Percentiles rank a stretch among this genome's conserved stretches.
These are phyloP conservation scores for Lycophotia porphyrea DNA, from an alignment of 2,888 invertebrate genomes.

Conservation along the genomic window DNA sequence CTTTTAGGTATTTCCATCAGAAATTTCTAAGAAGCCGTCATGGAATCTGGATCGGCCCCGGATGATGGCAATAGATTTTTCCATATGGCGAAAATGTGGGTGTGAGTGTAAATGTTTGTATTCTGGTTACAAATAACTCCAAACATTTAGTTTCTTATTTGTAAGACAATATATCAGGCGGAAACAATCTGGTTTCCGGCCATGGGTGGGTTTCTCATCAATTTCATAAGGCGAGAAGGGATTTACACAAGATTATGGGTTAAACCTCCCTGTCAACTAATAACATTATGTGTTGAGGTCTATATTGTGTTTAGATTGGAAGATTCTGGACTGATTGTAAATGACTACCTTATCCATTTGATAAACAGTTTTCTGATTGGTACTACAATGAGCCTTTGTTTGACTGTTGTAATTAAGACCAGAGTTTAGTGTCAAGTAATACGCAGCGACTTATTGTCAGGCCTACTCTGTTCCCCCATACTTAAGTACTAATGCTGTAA, in stretches of 20 bases:
- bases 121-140: neutral
- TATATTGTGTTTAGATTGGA: slow-evolving; percentile 20
- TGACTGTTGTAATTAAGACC: neutral
- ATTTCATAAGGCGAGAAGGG: slow-evolving; percentile 7
- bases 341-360: neutral
- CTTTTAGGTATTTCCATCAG: neutral
- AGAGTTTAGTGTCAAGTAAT: too few relatives aligned
- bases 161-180: too few relatives aligned
- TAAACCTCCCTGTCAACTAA: slow-evolving; percentile 17
- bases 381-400: neutral
- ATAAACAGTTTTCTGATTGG: neutral
- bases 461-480: too few relatives aligned
- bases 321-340: neutral
- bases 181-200: neutral
- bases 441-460: too few relatives aligned
- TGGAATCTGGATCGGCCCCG: neutral
- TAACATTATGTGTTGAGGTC: slow-evolving; percentile 26
- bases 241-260: slow-evolving; percentile 25
- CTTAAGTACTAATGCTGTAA: too few relatives aligned
- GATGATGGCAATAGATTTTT: neutral
- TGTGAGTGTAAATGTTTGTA: too few relatives aligned
- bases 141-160: neutral
- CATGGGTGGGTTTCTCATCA: slow-evolving; percentile 13
- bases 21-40: neutral
- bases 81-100: neutral